phyloP scores from a whole-genome alignment of 2,888 invertebrate species.

The Oscheius myriophilus region DNA sequence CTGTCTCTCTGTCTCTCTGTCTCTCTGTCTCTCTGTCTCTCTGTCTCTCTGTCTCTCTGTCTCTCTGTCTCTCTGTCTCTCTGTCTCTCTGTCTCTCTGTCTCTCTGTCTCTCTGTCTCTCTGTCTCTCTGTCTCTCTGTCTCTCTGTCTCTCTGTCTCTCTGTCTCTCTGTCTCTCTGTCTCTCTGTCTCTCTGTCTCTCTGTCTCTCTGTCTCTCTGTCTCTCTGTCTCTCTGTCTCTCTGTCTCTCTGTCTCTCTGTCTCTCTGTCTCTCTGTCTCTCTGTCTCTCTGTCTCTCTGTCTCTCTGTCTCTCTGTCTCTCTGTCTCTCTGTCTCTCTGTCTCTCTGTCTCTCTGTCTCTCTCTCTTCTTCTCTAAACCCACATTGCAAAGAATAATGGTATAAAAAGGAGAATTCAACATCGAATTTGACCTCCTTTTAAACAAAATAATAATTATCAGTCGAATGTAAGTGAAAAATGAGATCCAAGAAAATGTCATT shows the following conservation, averaged over 20 bases:
- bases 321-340: too few relatives aligned
- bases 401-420: not conserved
- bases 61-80: too few relatives aligned
- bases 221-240: too few relatives aligned
- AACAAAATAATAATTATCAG: not conserved
- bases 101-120: not conserved
- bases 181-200: not conserved
- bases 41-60: too few relatives aligned
- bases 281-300: too few relatives aligned
- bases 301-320: too few relatives aligned
- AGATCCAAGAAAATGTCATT: conserved; percentile 21
- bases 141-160: too few relatives aligned
- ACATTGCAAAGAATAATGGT: conserved; percentile 10
- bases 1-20: not conserved
- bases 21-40: not conserved
- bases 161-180: too few relatives aligned
- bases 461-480: conserved; percentile 3
- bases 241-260: not conserved
- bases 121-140: not conserved
- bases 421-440: not conserved
- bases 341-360: not conserved
- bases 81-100: too few relatives aligned
- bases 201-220: not conserved
- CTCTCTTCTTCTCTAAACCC: not conserved
- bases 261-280: not conserved